Percentiles rank a stretch among this genome's conserved stretches.
These are phyloP conservation scores for Hypsibius dujardini DNA, from an alignment of 1,140 invertebrate species.

Conservation along the genomic window DNA sequence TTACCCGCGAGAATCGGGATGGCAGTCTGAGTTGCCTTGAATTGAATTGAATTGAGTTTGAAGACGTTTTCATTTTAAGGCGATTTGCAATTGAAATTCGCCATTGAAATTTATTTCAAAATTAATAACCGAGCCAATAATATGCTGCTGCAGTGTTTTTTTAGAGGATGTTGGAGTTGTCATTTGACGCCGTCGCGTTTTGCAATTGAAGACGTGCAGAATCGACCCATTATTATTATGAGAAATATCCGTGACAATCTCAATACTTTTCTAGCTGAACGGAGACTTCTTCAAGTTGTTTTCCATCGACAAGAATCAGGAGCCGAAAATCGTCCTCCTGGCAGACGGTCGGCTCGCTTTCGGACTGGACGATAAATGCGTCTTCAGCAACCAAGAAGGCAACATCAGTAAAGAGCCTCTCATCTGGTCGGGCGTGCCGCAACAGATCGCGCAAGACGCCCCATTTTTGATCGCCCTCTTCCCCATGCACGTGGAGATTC, in stretches of 20 bases:
- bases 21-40: too few relatives aligned
- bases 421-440: conserved; percentile 62
- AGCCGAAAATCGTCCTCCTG: conserved; percentile 60
- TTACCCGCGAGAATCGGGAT: background rate
- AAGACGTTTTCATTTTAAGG: too few relatives aligned
- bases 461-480: conserved; percentile 71
- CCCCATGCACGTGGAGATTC: conserved; percentile 58
- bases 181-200: too few relatives aligned
- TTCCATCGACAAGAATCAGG: conserved; percentile 57
- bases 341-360: conserved; percentile 53
- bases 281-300: conserved; percentile 60
- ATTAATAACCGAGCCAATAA: too few relatives aligned
- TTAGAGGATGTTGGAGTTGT: too few relatives aligned
- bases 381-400: conserved; percentile 56
- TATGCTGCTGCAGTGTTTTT: too few relatives aligned
- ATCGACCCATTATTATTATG: too few relatives aligned
- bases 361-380: conserved; percentile 61
- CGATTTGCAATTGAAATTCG: too few relatives aligned
- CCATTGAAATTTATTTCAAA: too few relatives aligned
- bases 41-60: too few relatives aligned
- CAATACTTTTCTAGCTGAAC: conserved; percentile 27
- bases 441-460: conserved; percentile 52
- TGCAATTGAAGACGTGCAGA: too few relatives aligned
- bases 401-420: conserved; percentile 49
- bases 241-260: too few relatives aligned